Conservation (phyloP, 2,888 invertebrate genomes). For the Rhodophaea formosa region DNA sequence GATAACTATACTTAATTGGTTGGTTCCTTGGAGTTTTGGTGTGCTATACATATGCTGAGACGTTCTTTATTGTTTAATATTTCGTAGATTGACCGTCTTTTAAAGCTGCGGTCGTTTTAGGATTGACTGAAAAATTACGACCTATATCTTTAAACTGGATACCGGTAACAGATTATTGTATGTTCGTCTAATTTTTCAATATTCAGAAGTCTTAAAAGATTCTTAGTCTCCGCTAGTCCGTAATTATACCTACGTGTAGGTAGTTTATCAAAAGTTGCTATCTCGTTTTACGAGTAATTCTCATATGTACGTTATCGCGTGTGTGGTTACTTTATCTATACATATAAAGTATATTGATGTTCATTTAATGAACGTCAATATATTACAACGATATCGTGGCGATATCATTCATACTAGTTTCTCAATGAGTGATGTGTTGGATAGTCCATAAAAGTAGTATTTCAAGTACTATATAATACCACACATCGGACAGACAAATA, state of each 20-base stretch:
- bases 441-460: no score
- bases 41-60: constrained; percentile 10
- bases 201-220: neutral
- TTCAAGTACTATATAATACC: no score
- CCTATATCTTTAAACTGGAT: neutral
- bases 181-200: neutral
- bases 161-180: neutral
- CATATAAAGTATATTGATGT: no score
- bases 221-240: neutral
- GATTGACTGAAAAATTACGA: constrained; percentile 1
- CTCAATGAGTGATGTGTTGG: no score
- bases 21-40: constrained; percentile 1
- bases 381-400: no score
- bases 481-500: neutral
- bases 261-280: no score
- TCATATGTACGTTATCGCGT: no score
- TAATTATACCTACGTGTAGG: no score
- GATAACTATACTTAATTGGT: constrained; percentile 25
- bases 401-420: no score
- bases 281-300: no score
- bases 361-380: no score
- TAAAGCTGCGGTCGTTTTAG: neutral
- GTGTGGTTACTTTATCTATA: no score
- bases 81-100: neutral
- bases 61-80: neutral